Evolutionary conservation across 2,797 vertebrate genomes (phyloP).

Genomic region (Pseudomugil tenellus): DNA sequence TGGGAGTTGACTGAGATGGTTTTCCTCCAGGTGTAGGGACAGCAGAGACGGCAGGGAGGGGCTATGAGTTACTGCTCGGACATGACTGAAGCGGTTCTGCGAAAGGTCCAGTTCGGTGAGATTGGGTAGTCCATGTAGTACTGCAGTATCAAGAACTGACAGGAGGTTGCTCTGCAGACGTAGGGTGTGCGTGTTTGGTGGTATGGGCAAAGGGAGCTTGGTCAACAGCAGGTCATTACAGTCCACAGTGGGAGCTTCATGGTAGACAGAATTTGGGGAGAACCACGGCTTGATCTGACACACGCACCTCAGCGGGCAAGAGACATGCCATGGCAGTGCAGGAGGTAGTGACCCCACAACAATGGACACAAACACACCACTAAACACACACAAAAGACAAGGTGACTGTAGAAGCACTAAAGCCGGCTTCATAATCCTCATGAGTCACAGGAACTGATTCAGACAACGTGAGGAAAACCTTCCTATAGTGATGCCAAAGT

Average conservation of each 20-base stretch:
- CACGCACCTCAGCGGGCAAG: slow-evolving; percentile 88
- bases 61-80: slow-evolving; percentile 80
- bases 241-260: slow-evolving; percentile 94
- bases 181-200: slow-evolving; percentile 90
- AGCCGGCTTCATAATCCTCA: slow-evolving; percentile 79
- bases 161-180: slow-evolving; percentile 95
- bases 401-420: slow-evolving; percentile 83
- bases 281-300: slow-evolving; percentile 99
- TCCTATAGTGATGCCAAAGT: slow-evolving; percentile 38
- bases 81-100: slow-evolving; percentile 90
- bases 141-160: slow-evolving; percentile 81
- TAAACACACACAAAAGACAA: slow-evolving; percentile 83
- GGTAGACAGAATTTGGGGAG: slow-evolving; percentile 91
- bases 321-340: slow-evolving; percentile 91
- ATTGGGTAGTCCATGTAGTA: slow-evolving; percentile 87
- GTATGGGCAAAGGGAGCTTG: slow-evolving; percentile 85
- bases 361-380: slow-evolving; percentile 64
- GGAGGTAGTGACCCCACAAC: slow-evolving; percentile 78
- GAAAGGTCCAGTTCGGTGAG: slow-evolving; percentile 96
- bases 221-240: slow-evolving; percentile 93
- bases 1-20: slow-evolving; percentile 88
- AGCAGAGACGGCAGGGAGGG: slow-evolving; percentile 86
- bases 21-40: slow-evolving; percentile 96
- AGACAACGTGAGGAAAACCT: slow-evolving; percentile 45
- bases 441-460: slow-evolving; percentile 52